Evolutionary conservation across 2,113 vertebrate genomes (phyloP).

Genomic region (Lepus europaeus): DNA sequence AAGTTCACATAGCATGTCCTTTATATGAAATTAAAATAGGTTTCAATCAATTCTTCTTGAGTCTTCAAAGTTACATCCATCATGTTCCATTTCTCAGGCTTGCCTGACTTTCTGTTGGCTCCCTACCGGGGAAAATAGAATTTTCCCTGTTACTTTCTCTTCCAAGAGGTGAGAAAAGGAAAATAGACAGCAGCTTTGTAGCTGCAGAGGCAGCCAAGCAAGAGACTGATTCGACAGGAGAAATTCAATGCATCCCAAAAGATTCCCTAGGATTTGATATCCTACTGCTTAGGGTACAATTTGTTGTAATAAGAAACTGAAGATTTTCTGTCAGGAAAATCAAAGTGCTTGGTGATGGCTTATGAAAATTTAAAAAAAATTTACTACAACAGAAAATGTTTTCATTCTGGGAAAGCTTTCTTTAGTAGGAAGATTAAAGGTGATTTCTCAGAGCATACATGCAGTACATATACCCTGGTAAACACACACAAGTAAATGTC

Average conservation of each 20-base stretch:
- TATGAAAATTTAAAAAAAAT: slow-evolving; percentile 56
- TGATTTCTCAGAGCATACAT: not conserved
- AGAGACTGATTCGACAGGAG: slow-evolving; percentile 88
- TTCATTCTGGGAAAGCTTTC: slow-evolving; percentile 76
- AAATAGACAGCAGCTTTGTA: slow-evolving; percentile 85
- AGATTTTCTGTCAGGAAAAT: slow-evolving; percentile 84
- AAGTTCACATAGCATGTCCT: slow-evolving; percentile 73
- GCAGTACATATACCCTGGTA: not conserved
- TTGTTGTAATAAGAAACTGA: slow-evolving; percentile 86
- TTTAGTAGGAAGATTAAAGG: slow-evolving; percentile 48
- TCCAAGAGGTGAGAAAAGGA: slow-evolving; percentile 81
- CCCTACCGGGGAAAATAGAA: slow-evolving; percentile 78
- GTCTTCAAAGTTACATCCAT: slow-evolving; percentile 72
- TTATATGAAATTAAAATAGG: slow-evolving; percentile 81
- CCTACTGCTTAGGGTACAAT: slow-evolving; percentile 83
- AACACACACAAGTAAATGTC: not conserved
- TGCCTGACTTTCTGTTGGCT: slow-evolving; percentile 76
- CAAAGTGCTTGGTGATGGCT: slow-evolving; percentile 77
- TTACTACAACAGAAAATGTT: slow-evolving; percentile 63
- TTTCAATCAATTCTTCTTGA: slow-evolving; percentile 75
- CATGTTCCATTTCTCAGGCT: slow-evolving; percentile 76
- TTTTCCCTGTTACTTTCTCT: slow-evolving; percentile 56
- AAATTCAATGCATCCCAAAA: slow-evolving; percentile 85
- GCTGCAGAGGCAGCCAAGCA: slow-evolving; percentile 85
- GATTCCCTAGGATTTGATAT: slow-evolving; percentile 83